A percentile compares a stretch with the other conserved stretches of the same genome.
Evolutionary conservation across 2,888 invertebrate genomes (phyloP).

Genomic region (Caenorhabditis macrosperma): DNA sequence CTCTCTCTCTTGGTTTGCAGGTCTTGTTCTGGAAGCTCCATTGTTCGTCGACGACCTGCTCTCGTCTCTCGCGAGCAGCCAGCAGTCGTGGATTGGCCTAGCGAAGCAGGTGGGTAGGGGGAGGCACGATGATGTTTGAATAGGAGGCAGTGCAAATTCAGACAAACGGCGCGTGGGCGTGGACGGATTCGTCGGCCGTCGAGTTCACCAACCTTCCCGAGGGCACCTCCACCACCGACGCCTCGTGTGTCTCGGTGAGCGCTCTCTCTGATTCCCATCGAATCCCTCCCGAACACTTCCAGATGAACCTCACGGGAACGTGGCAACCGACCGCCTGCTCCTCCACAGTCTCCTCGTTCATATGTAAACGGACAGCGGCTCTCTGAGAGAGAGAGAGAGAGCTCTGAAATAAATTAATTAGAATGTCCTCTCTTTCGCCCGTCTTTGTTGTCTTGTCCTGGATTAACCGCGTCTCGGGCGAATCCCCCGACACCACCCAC

Average conservation of each 20-base stretch:
- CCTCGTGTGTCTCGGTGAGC: constrained; percentile 38
- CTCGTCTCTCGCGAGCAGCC: constrained; percentile 21
- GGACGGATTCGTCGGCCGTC: constrained; percentile 39
- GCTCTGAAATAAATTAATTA: constrained; percentile 42
- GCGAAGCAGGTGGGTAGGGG: background rate
- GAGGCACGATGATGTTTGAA: background rate
- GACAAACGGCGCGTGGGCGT: constrained; percentile 43
- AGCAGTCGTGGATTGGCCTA: constrained; percentile 46
- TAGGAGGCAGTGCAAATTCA: background rate
- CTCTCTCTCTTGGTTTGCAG: no score
- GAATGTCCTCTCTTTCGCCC: constrained; percentile 36
- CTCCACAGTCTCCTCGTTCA: constrained; percentile 29
- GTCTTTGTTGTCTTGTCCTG: constrained; percentile 10
- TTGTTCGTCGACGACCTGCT: constrained; percentile 10
- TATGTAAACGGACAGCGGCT: constrained; percentile 4
- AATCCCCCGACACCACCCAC: constrained; percentile 17
- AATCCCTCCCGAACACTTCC: no score
- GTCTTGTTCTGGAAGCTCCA: constrained; percentile 34
- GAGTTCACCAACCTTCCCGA: constrained; percentile 39
- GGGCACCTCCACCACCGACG: constrained; percentile 22
- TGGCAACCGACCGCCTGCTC: constrained; percentile 36
- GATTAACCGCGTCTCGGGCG: constrained; percentile 41
- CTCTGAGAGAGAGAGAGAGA: background rate
- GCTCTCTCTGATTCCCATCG: background rate
- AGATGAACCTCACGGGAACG: constrained; percentile 39